Percentiles rank a stretch among this genome's conserved stretches.
phyloP scores from a whole-genome alignment of 2,888 invertebrate species.

The Elgonia sp. region DNA sequence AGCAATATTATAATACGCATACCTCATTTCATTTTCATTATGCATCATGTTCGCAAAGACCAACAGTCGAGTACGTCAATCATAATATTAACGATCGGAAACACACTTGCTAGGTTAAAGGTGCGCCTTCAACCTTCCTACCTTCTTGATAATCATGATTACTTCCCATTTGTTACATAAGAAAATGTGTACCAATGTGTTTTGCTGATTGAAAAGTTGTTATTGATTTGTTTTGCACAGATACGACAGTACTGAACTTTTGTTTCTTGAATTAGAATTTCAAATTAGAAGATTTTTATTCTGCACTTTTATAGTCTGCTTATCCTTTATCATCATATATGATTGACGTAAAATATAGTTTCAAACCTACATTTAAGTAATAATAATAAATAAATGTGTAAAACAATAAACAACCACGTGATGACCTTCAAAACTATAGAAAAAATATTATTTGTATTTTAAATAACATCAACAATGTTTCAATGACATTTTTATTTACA shows the following conservation, averaged over 20 bases:
- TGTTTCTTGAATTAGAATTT: neutral
- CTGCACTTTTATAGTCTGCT: too few species aligned
- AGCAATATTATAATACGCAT: conserved; percentile 37
- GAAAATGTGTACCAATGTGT: conserved; percentile 16
- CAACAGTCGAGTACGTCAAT: conserved; percentile 60
- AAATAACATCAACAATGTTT: too few species aligned
- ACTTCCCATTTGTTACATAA: conserved; percentile 49
- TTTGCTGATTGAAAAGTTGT: conserved; percentile 39
- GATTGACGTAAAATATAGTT: too few species aligned
- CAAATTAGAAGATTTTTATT: too few species aligned
- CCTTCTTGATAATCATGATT: conserved; percentile 55
- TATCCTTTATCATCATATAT: too few species aligned
- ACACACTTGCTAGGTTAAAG: conserved; percentile 65
- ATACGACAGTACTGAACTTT: neutral
- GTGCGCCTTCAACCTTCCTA: conserved; percentile 62
- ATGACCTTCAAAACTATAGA: too few species aligned
- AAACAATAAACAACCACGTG: too few species aligned
- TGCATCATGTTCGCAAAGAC: conserved; percentile 62
- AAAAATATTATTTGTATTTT: too few species aligned
- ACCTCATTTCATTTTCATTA: conserved; percentile 62
- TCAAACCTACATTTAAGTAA: too few species aligned
- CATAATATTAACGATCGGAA: conserved; percentile 69
- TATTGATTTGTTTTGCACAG: conserved; percentile 38
- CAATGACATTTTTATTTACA: too few species aligned
- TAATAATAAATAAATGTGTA: too few species aligned